Evolutionary conservation across 2,888 invertebrate genomes (phyloP), one percentile per base, ranked within the genome.

Genomic region (Drosophila bunnanda): DNA sequence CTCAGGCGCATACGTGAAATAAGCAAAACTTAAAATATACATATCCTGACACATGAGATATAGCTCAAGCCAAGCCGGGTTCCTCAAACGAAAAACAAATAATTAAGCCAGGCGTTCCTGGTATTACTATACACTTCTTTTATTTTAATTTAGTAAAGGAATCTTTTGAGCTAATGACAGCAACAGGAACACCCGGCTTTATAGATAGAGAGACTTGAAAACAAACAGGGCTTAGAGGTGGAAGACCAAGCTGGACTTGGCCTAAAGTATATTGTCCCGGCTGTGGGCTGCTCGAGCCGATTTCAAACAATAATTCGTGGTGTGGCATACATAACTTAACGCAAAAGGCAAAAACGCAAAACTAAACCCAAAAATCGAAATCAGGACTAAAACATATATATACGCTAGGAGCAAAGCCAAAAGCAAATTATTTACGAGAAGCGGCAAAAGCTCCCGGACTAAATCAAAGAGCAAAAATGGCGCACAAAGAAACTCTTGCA

Each of bases 401-500:
- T 32, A 55, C 25, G 32, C 65, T 67, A 55, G 10, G 50, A 70
- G 61, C 61, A 66, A 60, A 60, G 64, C 32, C 36, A 68, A 66
- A 20, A 56, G 46, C 28, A 59, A 68, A 59, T 22, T 20, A 65
- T 39, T 52, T 36, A 58, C 41, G 65, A 57, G 39, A 50, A 58
- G 67, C 59, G 46, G 53, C 25, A 53, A 30, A 9, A 22, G 60
- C 60, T 60, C 54, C 59, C 34, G 32, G 44, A 22, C 59, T 67
- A 69, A 46, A 59, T 44, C 69, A 69, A 67, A 67, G 69, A 69
- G 62, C 71, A 72, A 72, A 72, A 66, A 59, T 30, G 50, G 80
- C 84, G 84, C 82, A 79, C 69, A 82, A 80, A 46, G 28, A n/a
- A 79, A 74, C 46, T 69, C 82, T 82, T 82, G 85, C 82, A 83